These are phyloP conservation scores for Microtus ochrogaster DNA, from an alignment of 2,113 vertebrate genomes.

Conservation along the genomic window DNA sequence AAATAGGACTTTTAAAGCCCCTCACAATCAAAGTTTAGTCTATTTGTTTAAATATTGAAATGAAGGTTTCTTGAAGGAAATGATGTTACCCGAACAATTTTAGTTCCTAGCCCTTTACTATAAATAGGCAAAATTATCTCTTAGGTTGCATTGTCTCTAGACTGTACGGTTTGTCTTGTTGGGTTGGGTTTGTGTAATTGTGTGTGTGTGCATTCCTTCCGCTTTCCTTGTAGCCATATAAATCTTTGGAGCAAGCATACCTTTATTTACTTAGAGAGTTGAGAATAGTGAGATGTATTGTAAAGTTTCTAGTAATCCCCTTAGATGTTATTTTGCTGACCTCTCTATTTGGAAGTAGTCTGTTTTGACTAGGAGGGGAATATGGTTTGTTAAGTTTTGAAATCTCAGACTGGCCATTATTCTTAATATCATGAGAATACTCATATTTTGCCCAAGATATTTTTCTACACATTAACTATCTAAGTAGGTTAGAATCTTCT, in stretches of 20 bases:
- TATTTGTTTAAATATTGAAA: constrained; percentile 47
- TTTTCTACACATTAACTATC: background rate
- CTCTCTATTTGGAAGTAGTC: background rate
- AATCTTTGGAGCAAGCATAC: constrained; percentile 10
- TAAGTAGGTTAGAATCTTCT: constrained; percentile 33
- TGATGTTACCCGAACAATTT: constrained; percentile 28
- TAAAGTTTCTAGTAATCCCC: constrained; percentile 68
- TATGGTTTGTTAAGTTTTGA: background rate
- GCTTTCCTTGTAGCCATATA: constrained; percentile 27
- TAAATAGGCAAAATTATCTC: constrained; percentile 42
- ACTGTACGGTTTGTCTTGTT: background rate
- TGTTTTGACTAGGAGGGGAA: constrained; percentile 43
- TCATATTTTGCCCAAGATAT: background rate
- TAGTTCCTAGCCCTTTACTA: background rate
- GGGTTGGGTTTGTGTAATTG: background rate
- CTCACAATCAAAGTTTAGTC: constrained; percentile 46
- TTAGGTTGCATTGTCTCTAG: constrained; percentile 25
- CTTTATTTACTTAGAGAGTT: constrained; percentile 51
- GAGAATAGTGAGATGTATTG: constrained; percentile 49
- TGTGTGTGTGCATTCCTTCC: background rate
- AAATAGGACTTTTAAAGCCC: background rate
- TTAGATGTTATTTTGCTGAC: background rate
- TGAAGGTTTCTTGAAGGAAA: constrained; percentile 50
- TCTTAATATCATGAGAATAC: background rate
- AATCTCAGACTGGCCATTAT: background rate